Percentiles rank a stretch among this genome's conserved stretches.
phyloP scores from a whole-genome alignment of 2,888 invertebrate species.

The Pheosia tremula region DNA sequence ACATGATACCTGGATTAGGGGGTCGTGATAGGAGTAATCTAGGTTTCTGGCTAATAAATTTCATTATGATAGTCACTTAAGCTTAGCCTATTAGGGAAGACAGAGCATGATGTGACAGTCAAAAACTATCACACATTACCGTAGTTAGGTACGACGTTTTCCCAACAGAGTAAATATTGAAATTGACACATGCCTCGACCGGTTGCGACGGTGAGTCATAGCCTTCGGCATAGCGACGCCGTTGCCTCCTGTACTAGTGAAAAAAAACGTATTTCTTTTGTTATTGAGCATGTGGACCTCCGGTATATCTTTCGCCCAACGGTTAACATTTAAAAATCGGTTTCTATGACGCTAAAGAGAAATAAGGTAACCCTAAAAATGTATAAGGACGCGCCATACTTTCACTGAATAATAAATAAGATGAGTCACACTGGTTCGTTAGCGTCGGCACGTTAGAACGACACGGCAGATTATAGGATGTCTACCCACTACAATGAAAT shows the following conservation, averaged over 20 bases:
- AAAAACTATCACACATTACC: no score
- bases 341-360: no score
- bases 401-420: conserved; percentile 53
- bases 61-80: no score
- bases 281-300: no score
- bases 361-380: conserved; percentile 12
- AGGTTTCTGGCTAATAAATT: no score
- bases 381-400: conserved; percentile 36
- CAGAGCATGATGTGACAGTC: no score
- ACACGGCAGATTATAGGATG: conserved; percentile 5
- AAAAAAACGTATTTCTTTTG: neutral
- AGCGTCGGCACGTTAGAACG: conserved; percentile 10
- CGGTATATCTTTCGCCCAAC: no score
- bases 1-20: no score
- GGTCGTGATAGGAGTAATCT: no score
- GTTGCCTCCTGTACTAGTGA: neutral
- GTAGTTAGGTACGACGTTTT: neutral
- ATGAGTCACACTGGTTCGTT: conserved; percentile 54
- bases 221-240: conserved; percentile 2
- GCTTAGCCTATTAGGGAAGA: no score
- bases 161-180: conserved; percentile 5
- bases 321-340: no score
- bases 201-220: conserved; percentile 17
- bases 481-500: conserved; percentile 6
- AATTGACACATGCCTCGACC: conserved; percentile 4